Conservation (phyloP, 1,140 invertebrate genomes). For the Ceratina japonica region DNA sequence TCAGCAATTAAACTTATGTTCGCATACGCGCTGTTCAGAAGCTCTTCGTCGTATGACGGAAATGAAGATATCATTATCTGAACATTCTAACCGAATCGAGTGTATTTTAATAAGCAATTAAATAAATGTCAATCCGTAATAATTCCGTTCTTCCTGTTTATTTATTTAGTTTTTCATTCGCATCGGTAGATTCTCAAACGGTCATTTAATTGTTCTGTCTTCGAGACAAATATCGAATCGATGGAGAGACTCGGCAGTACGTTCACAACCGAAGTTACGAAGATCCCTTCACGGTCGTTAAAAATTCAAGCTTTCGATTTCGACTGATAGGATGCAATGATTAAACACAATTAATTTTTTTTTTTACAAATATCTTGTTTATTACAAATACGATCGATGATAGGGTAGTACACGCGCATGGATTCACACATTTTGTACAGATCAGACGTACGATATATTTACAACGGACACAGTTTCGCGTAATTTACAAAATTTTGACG, state of each 20-base stretch:
- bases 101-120: conserved; percentile 29
- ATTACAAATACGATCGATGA: conserved; percentile 69
- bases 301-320: not conserved
- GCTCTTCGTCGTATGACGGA: conserved; percentile 71
- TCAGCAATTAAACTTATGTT: conserved; percentile 74
- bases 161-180: not conserved
- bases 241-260: not conserved
- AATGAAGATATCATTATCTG: conserved; percentile 73
- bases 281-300: not conserved
- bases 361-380: conserved; percentile 65
- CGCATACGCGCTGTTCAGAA: conserved; percentile 72
- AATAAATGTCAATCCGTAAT: conserved; percentile 6
- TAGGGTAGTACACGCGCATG: conserved; percentile 32
- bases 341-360: conserved; percentile 16
- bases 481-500: conserved; percentile 68
- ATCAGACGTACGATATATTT: conserved; percentile 66
- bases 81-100: conserved; percentile 63
- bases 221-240: conserved; percentile 19
- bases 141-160: not conserved
- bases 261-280: not conserved
- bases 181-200: not conserved
- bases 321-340: not conserved
- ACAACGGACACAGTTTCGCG: conserved; percentile 56
- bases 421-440: conserved; percentile 68
- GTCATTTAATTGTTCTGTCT: conserved; percentile 19